Evolutionary conservation across 2,113 vertebrate genomes (phyloP), one percentile per base, ranked within the genome.

Genomic region (Aramus guarauna): DNA sequence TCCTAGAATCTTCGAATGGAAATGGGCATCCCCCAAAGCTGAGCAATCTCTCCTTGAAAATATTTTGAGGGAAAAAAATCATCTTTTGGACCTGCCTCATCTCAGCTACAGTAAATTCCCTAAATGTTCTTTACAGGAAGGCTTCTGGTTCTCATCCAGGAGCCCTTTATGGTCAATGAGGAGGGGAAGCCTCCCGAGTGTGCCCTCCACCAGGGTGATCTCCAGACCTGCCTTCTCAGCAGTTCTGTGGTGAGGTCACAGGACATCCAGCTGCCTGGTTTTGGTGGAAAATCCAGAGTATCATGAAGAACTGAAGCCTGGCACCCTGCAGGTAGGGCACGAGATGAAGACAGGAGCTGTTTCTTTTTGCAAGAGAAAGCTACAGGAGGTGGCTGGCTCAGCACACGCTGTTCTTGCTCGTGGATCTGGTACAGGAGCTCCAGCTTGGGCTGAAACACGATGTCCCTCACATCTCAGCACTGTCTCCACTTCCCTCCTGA

Each of bases 321-420:
- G 58, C 52, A 67, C 6, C 22, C 66, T 73, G 53, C 66, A 45
- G 63, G 30, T 1, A 19, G 60, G n/a, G 27, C 29, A 19, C 6
- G 50, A 71, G n/a, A 20, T 56, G 69, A 20, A 66, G 26, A 7
- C 1, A 15, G 37, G n/a, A 88, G 68, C 29, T 32, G 17, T 13
- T 85, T 43, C 27, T 66, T 24, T 32, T 39, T 50, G 41, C 47
- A 68, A 52, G 58, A 56, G 29, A 62, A 60, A 67, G 19, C 2
- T 0, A 15, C 1, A 1, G 45, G 39, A 59, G 52, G 7, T 10
- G n/a, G 21, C 12, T 39, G 34, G 76, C 62, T 69, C 3, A 0
- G n/a, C 34, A 62, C 1, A 1, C 0, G 0, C 39, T 39, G 16
- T 22, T 41, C 71, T 52, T 15, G 20, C 16, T 64, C 2, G 0